phyloP scores from a whole-genome alignment of 2,888 invertebrate genomes.

The Archaeoteleia sp. region DNA sequence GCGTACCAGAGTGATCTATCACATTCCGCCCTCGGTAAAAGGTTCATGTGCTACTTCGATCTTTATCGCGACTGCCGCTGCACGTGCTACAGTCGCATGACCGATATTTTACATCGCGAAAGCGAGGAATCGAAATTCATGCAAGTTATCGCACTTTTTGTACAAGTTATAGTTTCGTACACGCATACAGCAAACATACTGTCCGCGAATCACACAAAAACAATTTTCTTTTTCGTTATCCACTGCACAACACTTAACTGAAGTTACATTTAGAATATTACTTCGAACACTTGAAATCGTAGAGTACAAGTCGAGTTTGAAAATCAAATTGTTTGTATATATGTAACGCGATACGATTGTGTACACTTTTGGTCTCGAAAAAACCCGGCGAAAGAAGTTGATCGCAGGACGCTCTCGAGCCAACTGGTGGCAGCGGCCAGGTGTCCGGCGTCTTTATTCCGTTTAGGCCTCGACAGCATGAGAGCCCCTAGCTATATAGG shows the following conservation, averaged over 20 bases:
- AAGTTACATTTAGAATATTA: background rate
- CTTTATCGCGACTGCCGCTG: constrained; percentile 17
- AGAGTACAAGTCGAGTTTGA: background rate
- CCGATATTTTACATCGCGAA: too few species aligned
- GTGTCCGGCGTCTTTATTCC: constrained; percentile 73
- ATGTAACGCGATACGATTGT: too few species aligned
- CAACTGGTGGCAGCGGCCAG: constrained; percentile 70
- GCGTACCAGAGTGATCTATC: constrained; percentile 26
- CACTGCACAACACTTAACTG: constrained; percentile 63
- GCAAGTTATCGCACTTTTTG: constrained; percentile 11
- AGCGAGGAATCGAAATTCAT: too few species aligned
- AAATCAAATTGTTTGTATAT: background rate
- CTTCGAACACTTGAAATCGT: constrained; percentile 4
- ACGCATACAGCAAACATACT: background rate
- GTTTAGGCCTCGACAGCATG: constrained; percentile 67
- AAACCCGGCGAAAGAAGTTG: background rate
- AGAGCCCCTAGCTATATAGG: constrained; percentile 64
- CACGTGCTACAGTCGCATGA: too few species aligned
- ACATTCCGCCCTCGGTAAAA: constrained; percentile 24
- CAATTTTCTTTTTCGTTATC: constrained; percentile 1
- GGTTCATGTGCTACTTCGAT: constrained; percentile 33
- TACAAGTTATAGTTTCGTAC: too few species aligned
- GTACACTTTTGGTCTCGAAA: too few species aligned
- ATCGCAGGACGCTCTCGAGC: constrained; percentile 59
- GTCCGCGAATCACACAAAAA: constrained; percentile 28